These are phyloP conservation scores for Helleia helle DNA, from an alignment of 2,888 invertebrate genomes.

Conservation along the genomic window DNA sequence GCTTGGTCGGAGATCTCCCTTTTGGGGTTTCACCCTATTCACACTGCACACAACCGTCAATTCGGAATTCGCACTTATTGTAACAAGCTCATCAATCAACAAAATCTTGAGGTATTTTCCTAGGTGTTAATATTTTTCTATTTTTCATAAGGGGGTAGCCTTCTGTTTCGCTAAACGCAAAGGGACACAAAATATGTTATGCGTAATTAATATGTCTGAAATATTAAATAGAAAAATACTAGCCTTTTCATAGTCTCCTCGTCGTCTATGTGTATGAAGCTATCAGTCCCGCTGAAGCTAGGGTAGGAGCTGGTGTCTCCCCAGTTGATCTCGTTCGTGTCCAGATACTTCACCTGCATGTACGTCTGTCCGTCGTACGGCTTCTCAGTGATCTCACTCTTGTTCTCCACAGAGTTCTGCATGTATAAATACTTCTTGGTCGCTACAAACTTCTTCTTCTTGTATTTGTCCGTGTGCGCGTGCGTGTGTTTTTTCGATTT, in stretches of 20 bases:
- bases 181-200: no score
- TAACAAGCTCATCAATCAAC: no score
- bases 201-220: no score
- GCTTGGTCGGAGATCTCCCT: no score
- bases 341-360: constrained; percentile 65
- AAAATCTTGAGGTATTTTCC: no score
- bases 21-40: no score
- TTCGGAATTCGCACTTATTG: no score
- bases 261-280: constrained; percentile 91
- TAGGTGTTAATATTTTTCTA: no score
- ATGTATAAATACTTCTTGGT: constrained; percentile 41
- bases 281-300: constrained; percentile 87
- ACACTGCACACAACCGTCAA: no score
- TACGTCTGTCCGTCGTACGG: constrained; percentile 59
- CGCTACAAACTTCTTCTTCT: constrained; percentile 44
- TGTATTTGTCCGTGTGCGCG: constrained; percentile 35
- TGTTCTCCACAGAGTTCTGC: constrained; percentile 30
- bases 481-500: constrained; percentile 45
- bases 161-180: no score
- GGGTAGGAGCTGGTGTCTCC: constrained; percentile 72
- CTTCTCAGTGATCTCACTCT: constrained; percentile 41
- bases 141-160: no score
- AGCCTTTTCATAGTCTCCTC: constrained; percentile 89
- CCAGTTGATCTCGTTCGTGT: constrained; percentile 56
- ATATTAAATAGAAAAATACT: no score